A percentile compares a stretch with the other conserved stretches of the same genome.
phyloP scores from a whole-genome alignment of 2,888 invertebrate species.

The Lacanobia oleracea region DNA sequence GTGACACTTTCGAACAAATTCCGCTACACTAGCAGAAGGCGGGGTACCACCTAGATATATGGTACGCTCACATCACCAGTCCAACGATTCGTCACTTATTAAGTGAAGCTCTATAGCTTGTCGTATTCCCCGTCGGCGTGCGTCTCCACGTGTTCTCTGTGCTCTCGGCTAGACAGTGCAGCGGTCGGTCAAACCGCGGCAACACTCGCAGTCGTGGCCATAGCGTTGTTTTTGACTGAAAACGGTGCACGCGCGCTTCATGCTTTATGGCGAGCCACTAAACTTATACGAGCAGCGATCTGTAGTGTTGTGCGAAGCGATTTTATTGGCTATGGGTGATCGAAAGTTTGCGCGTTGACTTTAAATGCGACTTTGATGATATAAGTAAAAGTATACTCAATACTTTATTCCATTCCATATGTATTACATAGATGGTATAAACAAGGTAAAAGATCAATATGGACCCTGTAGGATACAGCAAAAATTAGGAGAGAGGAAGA shows the following conservation, averaged over 20 bases:
- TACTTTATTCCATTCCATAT: too few species aligned
- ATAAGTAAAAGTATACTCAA: too few species aligned
- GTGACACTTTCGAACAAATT: too few species aligned
- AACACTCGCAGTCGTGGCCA: slow-evolving; percentile 86
- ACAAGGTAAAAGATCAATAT: too few species aligned
- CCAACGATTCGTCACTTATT: not conserved
- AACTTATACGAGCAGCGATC: slow-evolving; percentile 61
- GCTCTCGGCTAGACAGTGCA: slow-evolving; percentile 76
- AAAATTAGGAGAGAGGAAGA: too few species aligned
- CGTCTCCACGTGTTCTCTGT: slow-evolving; percentile 73
- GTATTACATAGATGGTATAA: too few species aligned
- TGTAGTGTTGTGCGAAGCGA: slow-evolving; percentile 31
- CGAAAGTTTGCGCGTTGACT: slow-evolving; percentile 12
- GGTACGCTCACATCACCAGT: too few species aligned
- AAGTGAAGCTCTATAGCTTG: slow-evolving; percentile 39
- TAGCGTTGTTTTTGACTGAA: slow-evolving; percentile 88
- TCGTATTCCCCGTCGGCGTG: slow-evolving; percentile 38
- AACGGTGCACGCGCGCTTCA: slow-evolving; percentile 88
- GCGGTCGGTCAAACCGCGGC: slow-evolving; percentile 81
- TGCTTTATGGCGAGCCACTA: slow-evolving; percentile 77
- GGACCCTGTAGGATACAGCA: too few species aligned
- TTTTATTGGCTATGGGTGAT: slow-evolving; percentile 40
- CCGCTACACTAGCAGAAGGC: too few species aligned
- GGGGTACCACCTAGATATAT: not conserved
- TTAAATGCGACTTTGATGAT: not conserved